Evolutionary conservation across 2,113 vertebrate species (phyloP).

Genomic region (Pelobates fuscus): DNA sequence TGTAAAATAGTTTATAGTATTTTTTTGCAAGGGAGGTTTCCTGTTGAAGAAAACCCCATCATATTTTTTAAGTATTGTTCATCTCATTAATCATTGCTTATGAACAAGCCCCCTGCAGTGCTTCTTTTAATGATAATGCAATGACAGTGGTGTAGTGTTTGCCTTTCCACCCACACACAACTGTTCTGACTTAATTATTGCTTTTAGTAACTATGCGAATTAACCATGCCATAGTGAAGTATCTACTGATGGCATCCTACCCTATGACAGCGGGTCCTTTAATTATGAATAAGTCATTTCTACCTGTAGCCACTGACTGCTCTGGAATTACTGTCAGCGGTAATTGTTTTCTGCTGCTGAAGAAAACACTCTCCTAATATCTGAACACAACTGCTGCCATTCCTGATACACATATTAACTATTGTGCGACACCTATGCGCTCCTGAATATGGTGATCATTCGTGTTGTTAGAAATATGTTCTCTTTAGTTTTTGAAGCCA

Average conservation of each 20-base stretch:
- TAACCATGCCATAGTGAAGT: constrained; percentile 18
- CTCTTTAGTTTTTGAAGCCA: too few species aligned
- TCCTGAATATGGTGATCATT: too few species aligned
- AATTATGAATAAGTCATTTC: background rate
- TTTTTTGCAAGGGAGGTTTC: background rate
- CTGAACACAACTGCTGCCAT: background rate
- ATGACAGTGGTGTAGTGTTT: constrained; percentile 53
- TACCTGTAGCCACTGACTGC: constrained; percentile 43
- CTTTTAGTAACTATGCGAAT: constrained; percentile 57
- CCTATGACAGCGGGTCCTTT: background rate
- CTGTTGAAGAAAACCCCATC: background rate
- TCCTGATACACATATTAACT: background rate
- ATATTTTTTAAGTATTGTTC: constrained; percentile 30
- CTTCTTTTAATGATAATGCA: constrained; percentile 44
- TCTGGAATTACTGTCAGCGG: constrained; percentile 32
- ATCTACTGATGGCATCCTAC: constrained; percentile 50
- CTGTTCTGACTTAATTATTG: constrained; percentile 55
- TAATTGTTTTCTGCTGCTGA: constrained; percentile 40
- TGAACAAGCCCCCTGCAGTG: constrained; percentile 37
- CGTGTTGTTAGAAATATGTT: too few species aligned
- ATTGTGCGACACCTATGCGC: too few species aligned
- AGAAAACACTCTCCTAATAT: constrained; percentile 43
- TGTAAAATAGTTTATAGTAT: background rate
- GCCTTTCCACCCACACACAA: constrained; percentile 49
- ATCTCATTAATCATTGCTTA: constrained; percentile 44